phyloP scores from a whole-genome alignment of 2,113 vertebrate species.

The Ranitomeya variabilis region DNA sequence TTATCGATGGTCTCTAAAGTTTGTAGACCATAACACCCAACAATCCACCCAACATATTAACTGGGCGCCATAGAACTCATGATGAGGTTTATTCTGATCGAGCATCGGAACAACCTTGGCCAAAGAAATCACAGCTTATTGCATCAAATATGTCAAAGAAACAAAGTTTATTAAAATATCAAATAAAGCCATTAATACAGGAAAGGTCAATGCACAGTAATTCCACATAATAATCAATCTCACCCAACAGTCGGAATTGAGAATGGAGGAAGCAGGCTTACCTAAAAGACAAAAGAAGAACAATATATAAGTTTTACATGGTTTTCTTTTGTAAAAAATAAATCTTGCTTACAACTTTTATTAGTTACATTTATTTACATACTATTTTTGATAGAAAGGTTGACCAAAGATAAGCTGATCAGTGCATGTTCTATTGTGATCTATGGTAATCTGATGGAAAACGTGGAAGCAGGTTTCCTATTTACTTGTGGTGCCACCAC shows the following conservation, averaged over 20 bases:
- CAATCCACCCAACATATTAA: not conserved
- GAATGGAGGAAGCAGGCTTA: not conserved
- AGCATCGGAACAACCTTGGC: not conserved
- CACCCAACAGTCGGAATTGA: not conserved
- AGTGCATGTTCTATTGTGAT: too few species aligned
- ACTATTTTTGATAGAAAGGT: too few species aligned
- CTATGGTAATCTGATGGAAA: too few species aligned
- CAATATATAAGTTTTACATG: not conserved
- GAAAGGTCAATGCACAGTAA: not conserved
- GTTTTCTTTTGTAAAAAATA: not conserved
- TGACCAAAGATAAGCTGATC: too few species aligned
- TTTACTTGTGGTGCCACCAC: too few species aligned
- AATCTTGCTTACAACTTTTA: not conserved
- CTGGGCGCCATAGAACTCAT: not conserved
- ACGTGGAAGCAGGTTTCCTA: too few species aligned
- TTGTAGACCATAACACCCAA: not conserved
- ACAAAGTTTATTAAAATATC: not conserved
- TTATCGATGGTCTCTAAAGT: not conserved
- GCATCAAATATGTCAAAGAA: not conserved
- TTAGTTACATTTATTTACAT: not conserved
- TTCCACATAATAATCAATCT: not conserved
- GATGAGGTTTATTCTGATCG: not conserved
- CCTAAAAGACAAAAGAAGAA: slow-evolving; percentile 19
- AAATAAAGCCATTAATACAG: not conserved
- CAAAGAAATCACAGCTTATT: slow-evolving; percentile 3